Percentiles rank a stretch among this genome's conserved stretches.
phyloP scores from a whole-genome alignment of 2,797 vertebrate genomes.

The Meda fulgida region DNA sequence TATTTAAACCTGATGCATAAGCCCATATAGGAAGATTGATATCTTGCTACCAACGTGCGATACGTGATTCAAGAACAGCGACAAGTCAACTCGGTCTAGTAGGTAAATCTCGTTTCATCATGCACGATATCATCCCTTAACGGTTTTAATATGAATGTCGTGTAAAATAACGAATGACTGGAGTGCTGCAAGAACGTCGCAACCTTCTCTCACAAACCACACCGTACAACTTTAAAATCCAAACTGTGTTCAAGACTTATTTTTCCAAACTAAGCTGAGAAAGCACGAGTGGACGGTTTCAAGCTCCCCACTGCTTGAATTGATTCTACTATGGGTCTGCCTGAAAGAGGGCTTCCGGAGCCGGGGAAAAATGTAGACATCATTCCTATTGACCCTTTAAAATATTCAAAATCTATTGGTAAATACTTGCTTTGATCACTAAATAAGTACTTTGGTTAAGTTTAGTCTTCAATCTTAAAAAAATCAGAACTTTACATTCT shows the following conservation, averaged over 20 bases:
- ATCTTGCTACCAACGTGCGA: background rate
- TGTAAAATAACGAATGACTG: slow-evolving; percentile 8
- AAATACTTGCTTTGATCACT: background rate
- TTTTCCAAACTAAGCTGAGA: slow-evolving; percentile 77
- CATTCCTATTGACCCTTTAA: background rate
- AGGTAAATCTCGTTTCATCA: background rate
- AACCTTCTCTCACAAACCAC: slow-evolving; percentile 53
- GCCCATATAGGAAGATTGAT: background rate
- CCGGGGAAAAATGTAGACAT: slow-evolving; percentile 59
- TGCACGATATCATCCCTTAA: background rate
- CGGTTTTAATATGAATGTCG: background rate
- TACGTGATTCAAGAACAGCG: slow-evolving; percentile 4
- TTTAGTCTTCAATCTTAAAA: background rate
- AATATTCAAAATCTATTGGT: background rate
- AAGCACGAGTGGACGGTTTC: slow-evolving; percentile 81
- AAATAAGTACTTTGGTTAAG: accelerated
- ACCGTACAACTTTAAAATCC: slow-evolving; percentile 64
- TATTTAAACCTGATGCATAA: background rate
- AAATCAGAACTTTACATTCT: background rate
- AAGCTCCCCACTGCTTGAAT: slow-evolving; percentile 87
- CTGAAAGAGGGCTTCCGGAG: slow-evolving; percentile 69
- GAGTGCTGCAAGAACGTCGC: slow-evolving; percentile 10
- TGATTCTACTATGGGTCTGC: slow-evolving; percentile 87
- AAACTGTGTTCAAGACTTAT: slow-evolving; percentile 74
- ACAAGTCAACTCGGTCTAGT: background rate